Percentiles rank a stretch among this genome's conserved stretches.
Conservation (phyloP, 2,113 vertebrate species). For the Ceuthmochares aereus region DNA sequence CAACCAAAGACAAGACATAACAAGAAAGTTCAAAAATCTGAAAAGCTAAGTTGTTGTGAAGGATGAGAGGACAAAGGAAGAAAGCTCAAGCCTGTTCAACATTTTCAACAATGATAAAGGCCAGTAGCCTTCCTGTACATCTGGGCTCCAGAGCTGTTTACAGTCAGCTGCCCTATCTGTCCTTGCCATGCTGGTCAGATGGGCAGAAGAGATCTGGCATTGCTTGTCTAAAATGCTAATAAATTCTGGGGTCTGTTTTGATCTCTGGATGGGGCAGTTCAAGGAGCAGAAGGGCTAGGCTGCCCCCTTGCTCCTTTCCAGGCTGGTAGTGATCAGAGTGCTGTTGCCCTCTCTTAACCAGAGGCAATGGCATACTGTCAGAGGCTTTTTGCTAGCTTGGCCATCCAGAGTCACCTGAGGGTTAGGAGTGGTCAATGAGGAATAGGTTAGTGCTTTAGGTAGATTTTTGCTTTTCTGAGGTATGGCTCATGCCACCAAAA, state of each 20-base stretch:
- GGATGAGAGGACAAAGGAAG: background rate
- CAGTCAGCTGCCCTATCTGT: background rate
- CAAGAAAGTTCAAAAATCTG: background rate
- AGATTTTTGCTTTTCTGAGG: background rate
- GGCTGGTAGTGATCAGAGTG: background rate
- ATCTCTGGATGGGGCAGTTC: background rate
- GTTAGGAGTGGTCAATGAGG: background rate
- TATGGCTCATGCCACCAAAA: background rate
- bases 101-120: background rate
- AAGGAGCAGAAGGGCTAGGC: background rate
- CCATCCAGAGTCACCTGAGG: background rate
- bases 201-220: no score
- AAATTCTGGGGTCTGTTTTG: background rate
- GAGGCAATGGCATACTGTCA: background rate
- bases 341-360: background rate
- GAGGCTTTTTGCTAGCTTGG: background rate
- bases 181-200: background rate
- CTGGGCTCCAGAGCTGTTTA: fast-evolving
- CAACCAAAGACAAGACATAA: background rate
- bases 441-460: background rate
- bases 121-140: background rate
- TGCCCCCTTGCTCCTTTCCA: background rate
- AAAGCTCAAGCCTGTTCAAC: background rate
- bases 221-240: background rate
- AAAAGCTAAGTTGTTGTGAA: background rate